These are phyloP conservation scores for Oncorhynchus mykiss DNA, from an alignment of 2,113 vertebrate species.

Conservation along the genomic window DNA sequence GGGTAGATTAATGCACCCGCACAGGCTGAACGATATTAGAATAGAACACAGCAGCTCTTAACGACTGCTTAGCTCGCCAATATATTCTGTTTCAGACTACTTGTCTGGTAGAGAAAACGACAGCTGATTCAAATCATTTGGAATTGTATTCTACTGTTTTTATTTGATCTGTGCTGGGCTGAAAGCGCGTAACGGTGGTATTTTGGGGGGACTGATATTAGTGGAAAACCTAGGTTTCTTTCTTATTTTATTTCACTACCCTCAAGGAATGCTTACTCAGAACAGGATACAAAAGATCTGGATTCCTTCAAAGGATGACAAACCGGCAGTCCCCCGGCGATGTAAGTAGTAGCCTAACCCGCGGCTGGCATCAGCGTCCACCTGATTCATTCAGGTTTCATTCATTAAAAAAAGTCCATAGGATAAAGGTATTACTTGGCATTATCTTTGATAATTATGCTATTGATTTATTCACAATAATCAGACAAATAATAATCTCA, in stretches of 20 bases:
- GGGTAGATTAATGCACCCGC: slow-evolving; percentile 47
- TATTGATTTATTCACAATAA: too few species aligned
- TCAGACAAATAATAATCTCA: too few species aligned
- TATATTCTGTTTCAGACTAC: neutral
- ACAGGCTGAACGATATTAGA: neutral
- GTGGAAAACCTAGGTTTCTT: neutral
- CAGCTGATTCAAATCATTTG: neutral
- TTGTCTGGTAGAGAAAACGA: neutral
- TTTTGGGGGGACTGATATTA: neutral
- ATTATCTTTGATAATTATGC: too few species aligned
- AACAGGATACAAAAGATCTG: slow-evolving; percentile 96
- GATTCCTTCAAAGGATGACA: slow-evolving; percentile 85
- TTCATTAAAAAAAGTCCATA: too few species aligned
- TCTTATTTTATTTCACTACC: slow-evolving; percentile 4
- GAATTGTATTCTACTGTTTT: neutral
- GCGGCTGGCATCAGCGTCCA: too few species aligned
- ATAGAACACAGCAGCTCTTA: slow-evolving; percentile 22
- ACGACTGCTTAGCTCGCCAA: neutral
- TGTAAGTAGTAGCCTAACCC: slow-evolving; percentile 72
- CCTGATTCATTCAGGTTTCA: too few species aligned
- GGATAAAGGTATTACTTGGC: too few species aligned
- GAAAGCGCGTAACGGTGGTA: neutral
- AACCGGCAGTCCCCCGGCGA: slow-evolving; percentile 76
- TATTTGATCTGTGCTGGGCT: neutral
- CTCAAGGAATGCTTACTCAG: slow-evolving; percentile 86